Percentiles rank a stretch among this genome's conserved stretches.
These are phyloP conservation scores for Pollenia amentaria DNA, from an alignment of 2,888 invertebrate species.

Conservation along the genomic window DNA sequence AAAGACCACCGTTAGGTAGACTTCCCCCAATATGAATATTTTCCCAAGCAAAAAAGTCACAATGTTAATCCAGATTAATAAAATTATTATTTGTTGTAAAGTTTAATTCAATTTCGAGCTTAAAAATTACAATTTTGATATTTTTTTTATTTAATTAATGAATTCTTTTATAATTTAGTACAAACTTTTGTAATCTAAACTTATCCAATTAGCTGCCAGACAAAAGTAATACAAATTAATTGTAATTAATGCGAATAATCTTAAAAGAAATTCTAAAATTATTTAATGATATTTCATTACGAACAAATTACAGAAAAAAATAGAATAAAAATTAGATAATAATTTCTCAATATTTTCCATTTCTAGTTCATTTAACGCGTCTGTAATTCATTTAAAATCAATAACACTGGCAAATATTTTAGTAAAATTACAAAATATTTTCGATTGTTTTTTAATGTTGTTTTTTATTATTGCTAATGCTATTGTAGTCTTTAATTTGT, in stretches of 20 bases:
- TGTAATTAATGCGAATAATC: neutral
- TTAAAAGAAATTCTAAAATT: neutral
- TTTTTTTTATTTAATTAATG: too few species aligned
- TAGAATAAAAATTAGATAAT: neutral
- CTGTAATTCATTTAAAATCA: conserved; percentile 41
- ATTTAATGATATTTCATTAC: neutral
- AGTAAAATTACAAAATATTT: conserved; percentile 32
- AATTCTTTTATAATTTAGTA: too few species aligned
- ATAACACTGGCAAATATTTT: conserved; percentile 20
- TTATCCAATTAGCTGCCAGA: too few species aligned
- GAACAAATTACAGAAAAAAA: neutral
- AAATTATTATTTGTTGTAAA: too few species aligned
- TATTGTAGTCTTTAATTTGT: conserved; percentile 8
- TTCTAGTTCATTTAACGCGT: conserved; percentile 14
- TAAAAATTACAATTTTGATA: too few species aligned
- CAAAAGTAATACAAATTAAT: neutral
- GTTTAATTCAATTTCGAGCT: too few species aligned
- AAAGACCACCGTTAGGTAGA: too few species aligned
- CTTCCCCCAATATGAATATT: too few species aligned
- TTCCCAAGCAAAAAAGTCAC: too few species aligned
- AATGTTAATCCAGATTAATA: too few species aligned
- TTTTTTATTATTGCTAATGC: neutral
- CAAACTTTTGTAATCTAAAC: too few species aligned
- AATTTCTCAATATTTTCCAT: conserved; percentile 8
- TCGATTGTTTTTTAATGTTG: neutral